phyloP scores from a whole-genome alignment of 2,113 vertebrate genomes.

The Synodontis membranacea region DNA sequence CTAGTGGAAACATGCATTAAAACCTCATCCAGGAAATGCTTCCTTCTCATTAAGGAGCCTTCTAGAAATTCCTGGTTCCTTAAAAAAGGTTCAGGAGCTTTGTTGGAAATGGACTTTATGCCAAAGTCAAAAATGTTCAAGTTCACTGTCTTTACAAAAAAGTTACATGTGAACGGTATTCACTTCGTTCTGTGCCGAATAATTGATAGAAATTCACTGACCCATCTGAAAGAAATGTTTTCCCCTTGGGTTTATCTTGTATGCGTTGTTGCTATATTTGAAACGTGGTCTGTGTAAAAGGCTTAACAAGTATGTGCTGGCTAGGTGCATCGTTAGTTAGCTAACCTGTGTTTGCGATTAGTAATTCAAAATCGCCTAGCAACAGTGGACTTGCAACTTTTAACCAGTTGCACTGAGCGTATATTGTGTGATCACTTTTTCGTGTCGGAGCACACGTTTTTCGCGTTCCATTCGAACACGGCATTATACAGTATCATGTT shows the following conservation, averaged over 20 bases:
- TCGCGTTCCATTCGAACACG: neutral
- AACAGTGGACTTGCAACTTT: neutral
- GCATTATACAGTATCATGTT: neutral
- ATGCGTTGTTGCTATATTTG: neutral
- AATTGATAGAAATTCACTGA: neutral
- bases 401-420: neutral
- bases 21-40: neutral
- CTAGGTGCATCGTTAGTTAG: neutral
- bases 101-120: neutral
- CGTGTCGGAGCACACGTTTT: too few relatives aligned
- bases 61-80: neutral
- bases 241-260: neutral
- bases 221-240: neutral
- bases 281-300: neutral
- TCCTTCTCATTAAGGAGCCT: neutral
- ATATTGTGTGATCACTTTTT: neutral
- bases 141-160: neutral
- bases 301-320: neutral
- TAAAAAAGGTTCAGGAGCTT: neutral
- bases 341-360: neutral
- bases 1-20: neutral
- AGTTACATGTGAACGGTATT: neutral
- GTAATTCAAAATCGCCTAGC: neutral
- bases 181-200: neutral
- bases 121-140: too few relatives aligned